Conservation (phyloP, 2,797 vertebrate species). For the Rhadinocentrus ornatus region DNA sequence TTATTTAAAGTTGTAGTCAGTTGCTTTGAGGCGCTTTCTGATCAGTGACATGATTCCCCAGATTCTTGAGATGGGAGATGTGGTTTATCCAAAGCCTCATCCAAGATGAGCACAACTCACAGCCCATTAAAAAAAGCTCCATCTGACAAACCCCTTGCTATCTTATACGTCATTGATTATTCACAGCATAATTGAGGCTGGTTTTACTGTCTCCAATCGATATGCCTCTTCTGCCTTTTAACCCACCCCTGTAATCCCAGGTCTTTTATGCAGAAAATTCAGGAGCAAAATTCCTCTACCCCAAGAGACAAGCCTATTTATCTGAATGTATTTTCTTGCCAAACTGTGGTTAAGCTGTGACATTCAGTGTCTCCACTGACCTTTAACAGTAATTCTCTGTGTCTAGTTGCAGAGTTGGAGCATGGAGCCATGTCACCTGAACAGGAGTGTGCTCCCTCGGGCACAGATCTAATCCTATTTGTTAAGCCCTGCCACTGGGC, state of each 20-base stretch:
- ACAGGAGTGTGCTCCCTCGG: conserved; percentile 64
- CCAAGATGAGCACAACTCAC: conserved; percentile 61
- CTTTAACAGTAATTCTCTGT: conserved; percentile 80
- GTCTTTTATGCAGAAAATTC: conserved; percentile 74
- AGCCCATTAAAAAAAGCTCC: conserved; percentile 55
- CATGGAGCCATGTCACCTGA: conserved; percentile 69
- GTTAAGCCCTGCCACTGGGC: conserved; percentile 73
- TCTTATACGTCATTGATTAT: conserved; percentile 74
- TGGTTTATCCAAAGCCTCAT: conserved; percentile 68
- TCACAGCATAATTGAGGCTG: conserved; percentile 64
- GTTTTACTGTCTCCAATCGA: conserved; percentile 81
- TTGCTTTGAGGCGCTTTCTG: conserved; percentile 65
- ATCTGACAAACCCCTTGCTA: conserved; percentile 62
- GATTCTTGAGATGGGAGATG: conserved; percentile 57
- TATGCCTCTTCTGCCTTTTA: conserved; percentile 76
- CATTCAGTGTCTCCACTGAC: conserved; percentile 80
- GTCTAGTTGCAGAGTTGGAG: conserved; percentile 65
- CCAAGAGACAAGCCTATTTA: conserved; percentile 75
- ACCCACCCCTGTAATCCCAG: conserved; percentile 70
- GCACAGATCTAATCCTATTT: conserved; percentile 80
- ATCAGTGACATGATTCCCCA: conserved; percentile 67
- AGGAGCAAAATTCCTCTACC: conserved; percentile 66
- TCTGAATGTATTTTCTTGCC: conserved; percentile 72
- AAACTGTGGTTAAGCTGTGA: conserved; percentile 79
- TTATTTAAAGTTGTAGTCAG: conserved; percentile 74